Percentiles rank a stretch among this genome's conserved stretches.
These are phyloP conservation scores for Chlamydotis undulata DNA, from an alignment of 2,113 vertebrate species.

Conservation along the genomic window DNA sequence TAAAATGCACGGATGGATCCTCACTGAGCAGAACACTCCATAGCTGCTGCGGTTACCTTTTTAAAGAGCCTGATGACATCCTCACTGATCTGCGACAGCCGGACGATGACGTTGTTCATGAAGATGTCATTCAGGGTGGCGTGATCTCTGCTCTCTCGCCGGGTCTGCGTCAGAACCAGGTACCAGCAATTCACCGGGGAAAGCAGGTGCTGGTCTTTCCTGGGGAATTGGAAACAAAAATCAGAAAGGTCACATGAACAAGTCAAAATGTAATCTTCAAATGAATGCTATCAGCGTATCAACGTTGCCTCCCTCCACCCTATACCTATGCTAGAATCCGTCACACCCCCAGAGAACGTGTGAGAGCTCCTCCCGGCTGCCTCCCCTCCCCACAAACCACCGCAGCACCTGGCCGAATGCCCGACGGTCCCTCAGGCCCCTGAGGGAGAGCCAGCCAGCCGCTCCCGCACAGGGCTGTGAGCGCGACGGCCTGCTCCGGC, in stretches of 20 bases:
- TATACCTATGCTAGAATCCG: fast-evolving
- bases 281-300: neutral
- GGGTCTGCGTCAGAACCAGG: conserved; percentile 93
- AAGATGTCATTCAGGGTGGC: conserved; percentile 97
- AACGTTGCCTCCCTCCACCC: fast-evolving
- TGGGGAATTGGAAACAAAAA: conserved; percentile 42
- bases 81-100: conserved; percentile 94
- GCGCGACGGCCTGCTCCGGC: neutral
- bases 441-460: neutral
- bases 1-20: neutral
- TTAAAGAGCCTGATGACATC: conserved; percentile 99
- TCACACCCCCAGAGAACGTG: fast-evolving
- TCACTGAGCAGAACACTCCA: neutral
- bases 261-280: neutral
- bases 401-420: neutral
- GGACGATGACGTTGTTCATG: conserved; percentile 97
- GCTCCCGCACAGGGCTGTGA: fast-evolving
- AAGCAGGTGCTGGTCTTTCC: conserved; percentile 96
- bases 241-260: neutral
- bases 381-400: neutral
- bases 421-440: neutral
- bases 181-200: conserved; percentile 99
- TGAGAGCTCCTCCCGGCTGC: neutral
- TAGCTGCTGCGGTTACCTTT: conserved; percentile 79
- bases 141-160: conserved; percentile 94